phyloP scores from a whole-genome alignment of 2,797 vertebrate genomes.

The Naso thynnoides region DNA sequence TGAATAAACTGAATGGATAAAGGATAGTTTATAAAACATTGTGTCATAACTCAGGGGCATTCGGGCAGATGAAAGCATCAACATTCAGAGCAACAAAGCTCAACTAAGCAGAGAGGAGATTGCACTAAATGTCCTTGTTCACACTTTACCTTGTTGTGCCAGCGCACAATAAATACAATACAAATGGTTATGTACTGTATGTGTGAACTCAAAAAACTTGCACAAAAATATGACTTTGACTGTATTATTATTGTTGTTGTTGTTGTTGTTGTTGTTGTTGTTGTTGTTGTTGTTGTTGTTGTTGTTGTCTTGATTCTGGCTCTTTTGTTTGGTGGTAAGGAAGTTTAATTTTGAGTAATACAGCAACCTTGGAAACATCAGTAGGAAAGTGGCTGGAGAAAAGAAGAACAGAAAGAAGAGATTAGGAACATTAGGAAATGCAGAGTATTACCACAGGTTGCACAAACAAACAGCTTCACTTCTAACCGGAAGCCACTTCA shows the following conservation, averaged over 20 bases:
- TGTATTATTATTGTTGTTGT: background rate
- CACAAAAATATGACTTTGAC: background rate
- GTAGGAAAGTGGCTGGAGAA: background rate
- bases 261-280: no score
- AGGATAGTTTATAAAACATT: background rate
- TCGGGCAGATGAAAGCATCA: background rate
- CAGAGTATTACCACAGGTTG: slow-evolving; percentile 8
- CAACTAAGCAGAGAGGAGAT: background rate
- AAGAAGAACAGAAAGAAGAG: background rate
- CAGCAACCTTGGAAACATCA: slow-evolving; percentile 2
- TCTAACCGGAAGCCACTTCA: slow-evolving; percentile 20
- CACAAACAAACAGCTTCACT: slow-evolving; percentile 11
- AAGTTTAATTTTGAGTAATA: background rate
- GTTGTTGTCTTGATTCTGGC: background rate
- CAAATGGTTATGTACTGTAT: no score
- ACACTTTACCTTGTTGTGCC: no score
- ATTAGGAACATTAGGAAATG: background rate
- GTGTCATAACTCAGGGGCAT: background rate
- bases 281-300: no score
- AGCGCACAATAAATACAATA: no score
- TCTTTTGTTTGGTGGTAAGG: background rate
- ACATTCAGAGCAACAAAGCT: background rate
- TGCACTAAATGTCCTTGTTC: no score
- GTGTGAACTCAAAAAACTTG: no score
- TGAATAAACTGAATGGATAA: no score